Evolutionary conservation across 2,888 invertebrate species (phyloP), one percentile per base, ranked within the genome.

Genomic region (Ditylenchus weischeri): DNA sequence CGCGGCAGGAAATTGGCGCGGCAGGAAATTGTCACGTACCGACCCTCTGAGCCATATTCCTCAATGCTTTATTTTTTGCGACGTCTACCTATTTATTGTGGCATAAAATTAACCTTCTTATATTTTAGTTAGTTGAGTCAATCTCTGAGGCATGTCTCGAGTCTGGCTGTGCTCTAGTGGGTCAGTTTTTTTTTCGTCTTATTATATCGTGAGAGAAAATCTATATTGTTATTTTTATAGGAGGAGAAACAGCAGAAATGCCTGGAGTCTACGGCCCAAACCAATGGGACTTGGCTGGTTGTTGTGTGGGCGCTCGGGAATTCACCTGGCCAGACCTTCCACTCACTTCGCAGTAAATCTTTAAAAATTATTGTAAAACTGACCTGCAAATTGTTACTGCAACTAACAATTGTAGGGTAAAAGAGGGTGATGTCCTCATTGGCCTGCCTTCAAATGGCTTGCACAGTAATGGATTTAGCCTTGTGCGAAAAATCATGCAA

Each of bases 231-330:
- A 18, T n/a, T 63, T 36, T 10, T 61, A 51, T 59, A 93, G 89
- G 89, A 70, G 95, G 95, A 0, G 95, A 96, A 86, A 95, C 95
- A 1, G 95, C 95, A 0, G 94, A 94, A 86, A 93, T 95, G 93
- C 95, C 96, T 0, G 90, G 91, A 0, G 90, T 96, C 86, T 98
- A 96, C 85, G 86, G 87, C 2, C 85, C 87, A 0, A 91, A 90
- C 0, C 91, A 93, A 75, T 96, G 94, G 84, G 96, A 98, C 84
- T 84, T 96, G 62, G 95, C 94, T 18, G 98, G 96, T 1, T 96
- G 96, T 85, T 89, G 92, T 0, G 91, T 96, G 0, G 96, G 95
- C 0, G 90, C 91, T 0, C 91, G 94, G 0, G 93, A 95, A 84
- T 87, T 89, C 73, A 80, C 86, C 35, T 77, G 75, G 75, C 85